A percentile compares a stretch with the other conserved stretches of the same genome.
Evolutionary conservation across 1,140 invertebrate species (phyloP).

Genomic region (Epicauta chinensis): DNA sequence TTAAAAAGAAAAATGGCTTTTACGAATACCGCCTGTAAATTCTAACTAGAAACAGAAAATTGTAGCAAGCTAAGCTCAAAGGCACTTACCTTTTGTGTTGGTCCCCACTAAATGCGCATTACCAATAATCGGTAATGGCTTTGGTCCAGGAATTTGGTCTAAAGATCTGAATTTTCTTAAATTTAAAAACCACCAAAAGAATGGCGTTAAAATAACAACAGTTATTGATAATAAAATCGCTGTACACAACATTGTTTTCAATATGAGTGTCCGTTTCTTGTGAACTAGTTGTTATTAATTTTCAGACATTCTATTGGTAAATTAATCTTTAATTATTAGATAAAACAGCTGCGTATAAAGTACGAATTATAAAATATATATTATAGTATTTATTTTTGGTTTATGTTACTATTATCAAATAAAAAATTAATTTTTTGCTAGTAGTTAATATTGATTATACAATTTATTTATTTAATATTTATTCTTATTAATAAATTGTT

Average conservation of each 20-base stretch:
- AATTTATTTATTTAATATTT: too few relatives aligned
- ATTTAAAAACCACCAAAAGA: slow-evolving; percentile 19
- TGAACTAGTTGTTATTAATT: too few relatives aligned
- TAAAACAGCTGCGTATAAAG: background rate
- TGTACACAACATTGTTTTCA: background rate
- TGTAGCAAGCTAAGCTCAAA: too few relatives aligned
- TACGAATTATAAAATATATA: background rate
- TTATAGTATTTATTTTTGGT: background rate
- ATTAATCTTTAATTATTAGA: too few relatives aligned
- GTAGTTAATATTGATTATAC: too few relatives aligned
- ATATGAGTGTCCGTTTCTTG: background rate
- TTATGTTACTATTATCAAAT: too few relatives aligned
- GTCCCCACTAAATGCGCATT: slow-evolving; percentile 18
- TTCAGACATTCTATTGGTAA: background rate
- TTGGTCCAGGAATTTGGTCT: slow-evolving; percentile 19
- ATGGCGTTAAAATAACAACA: background rate
- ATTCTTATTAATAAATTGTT: too few relatives aligned
- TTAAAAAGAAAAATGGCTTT: too few relatives aligned
- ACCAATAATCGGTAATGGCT: slow-evolving; percentile 21
- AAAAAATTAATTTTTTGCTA: too few relatives aligned
- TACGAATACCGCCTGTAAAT: too few relatives aligned
- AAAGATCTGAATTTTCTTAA: slow-evolving; percentile 19
- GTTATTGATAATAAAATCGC: background rate
- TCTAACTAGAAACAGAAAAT: too few relatives aligned
- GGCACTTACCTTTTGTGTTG: slow-evolving; percentile 17